A percentile compares a stretch with the other conserved stretches of the same genome.
These are phyloP conservation scores for Eretmocerus hayati DNA, from an alignment of 2,888 invertebrate species.

Conservation along the genomic window DNA sequence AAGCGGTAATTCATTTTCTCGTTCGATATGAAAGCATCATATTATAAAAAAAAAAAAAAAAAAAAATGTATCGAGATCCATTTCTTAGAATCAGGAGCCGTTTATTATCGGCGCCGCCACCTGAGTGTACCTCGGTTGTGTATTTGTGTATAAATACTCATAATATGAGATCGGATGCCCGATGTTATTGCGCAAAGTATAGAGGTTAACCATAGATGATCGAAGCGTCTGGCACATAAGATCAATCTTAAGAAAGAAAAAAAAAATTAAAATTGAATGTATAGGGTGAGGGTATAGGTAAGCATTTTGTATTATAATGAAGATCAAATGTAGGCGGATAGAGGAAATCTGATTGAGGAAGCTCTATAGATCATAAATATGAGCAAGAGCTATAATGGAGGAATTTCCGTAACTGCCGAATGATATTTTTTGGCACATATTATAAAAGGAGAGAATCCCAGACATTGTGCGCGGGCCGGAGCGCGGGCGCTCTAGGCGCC, in stretches of 20 bases:
- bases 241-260: not conserved
- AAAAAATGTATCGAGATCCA: too few relatives aligned
- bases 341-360: slow-evolving; percentile 22
- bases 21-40: slow-evolving; percentile 16
- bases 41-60: too few relatives aligned
- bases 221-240: too few relatives aligned
- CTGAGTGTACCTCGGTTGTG: too few relatives aligned
- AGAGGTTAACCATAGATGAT: too few relatives aligned
- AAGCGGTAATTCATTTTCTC: slow-evolving; percentile 17
- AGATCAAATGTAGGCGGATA: slow-evolving; percentile 23
- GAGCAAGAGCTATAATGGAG: not conserved
- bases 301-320: slow-evolving; percentile 18
- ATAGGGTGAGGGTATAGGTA: too few relatives aligned
- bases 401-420: slow-evolving; percentile 9
- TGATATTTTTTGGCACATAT: slow-evolving; percentile 30
- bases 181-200: too few relatives aligned
- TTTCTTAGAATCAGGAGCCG: slow-evolving; percentile 21
- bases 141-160: too few relatives aligned
- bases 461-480: not conserved
- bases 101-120: slow-evolving; percentile 21
- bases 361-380: slow-evolving; percentile 21
- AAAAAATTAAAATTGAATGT: slow-evolving; percentile 6
- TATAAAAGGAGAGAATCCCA: slow-evolving; percentile 23
- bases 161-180: too few relatives aligned
- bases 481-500: slow-evolving; percentile 4